Evolutionary conservation across 37 sponge, comb jelly and placozoan species (phyloP), one percentile per base, ranked within the genome.

Genomic region (Ianthella basta): DNA sequence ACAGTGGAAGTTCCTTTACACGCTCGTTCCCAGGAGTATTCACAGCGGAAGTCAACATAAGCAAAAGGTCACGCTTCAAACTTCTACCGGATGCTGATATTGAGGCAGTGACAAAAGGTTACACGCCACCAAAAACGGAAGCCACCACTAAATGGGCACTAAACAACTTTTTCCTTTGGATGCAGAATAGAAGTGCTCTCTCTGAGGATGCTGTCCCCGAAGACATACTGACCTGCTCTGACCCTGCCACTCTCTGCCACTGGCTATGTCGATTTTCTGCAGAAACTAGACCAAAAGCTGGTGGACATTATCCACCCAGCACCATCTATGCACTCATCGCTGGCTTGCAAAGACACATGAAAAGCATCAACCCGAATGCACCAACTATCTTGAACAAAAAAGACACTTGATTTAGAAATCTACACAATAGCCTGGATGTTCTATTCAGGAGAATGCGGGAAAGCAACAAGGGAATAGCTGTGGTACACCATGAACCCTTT

Each of bases 341-440:
- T n/a, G n/a, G n/a, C n/a, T n/a, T n/a, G n/a, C n/a, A n/a, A n/a
- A n/a, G n/a, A n/a, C n/a, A n/a, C n/a, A n/a, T n/a, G n/a, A n/a
- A n/a, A n/a, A n/a, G n/a, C n/a, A n/a, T n/a, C n/a, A 57, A 81
- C 21, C 1, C 10, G 6, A 37, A 27, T 16, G 24, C 39, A 24
- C 85, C 85, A 23, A 84, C 72, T 30, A 73, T 84, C 24, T 34
- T 81, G 27, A 39, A 81, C 82, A 81, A 23, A 8, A 73, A 72
- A 4, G 60, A 84, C n/a, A 13, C 23, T 32, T 38, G 56, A 12
- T 84, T 84, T 34, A 55, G 23, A 13, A 16, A 56, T 3, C 55
- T 83, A 19, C 84, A 83, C 35, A 20, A 23, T 5, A 83, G 39
- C 21, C 32, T 66, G 4, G 84, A 67, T 24, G 27, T 15, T 6